Base-by-base conservation (phyloP, 2,797 vertebrate genomes). In the Anguilla pacifica region DNA sequence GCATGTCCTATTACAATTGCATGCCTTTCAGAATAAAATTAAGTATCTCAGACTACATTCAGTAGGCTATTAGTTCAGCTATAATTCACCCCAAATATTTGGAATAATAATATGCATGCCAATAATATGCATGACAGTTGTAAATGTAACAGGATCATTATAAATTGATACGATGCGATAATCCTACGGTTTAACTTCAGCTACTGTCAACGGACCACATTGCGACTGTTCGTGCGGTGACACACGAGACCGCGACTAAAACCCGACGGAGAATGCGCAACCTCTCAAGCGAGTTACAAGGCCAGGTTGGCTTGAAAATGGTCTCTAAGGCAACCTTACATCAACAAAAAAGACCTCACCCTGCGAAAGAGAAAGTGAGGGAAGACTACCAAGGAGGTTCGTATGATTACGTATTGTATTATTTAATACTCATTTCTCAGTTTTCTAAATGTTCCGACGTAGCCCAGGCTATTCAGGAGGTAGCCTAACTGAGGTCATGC, bases 321-420 rank as follows among this genome's bases (percentile, higher is more conserved):
- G 86, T 87, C 51, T 83, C 86, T 83, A 87, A 72, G 86, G 53
- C 49, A 84, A 84, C 86, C 86, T 11, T 51, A 74, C 61, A 70
- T 55, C 81, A 87, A 87, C 86, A 84, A 61, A 83, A 59, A 35
- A 10, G 17, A 49, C 86, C n/a, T 67, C 79, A n/a, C 61, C 22
- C 77, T 51, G 43, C 39, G 46, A 31, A 87, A n/a, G n/a, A 55
- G 49, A 53, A 31, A 83, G 28, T 19, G 25, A 43, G 35, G 43
- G 13, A 43, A 53, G 2, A 59, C 46, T 17, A 70, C 46, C 46
- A 79, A 72, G 74, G 39, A 43, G 74, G 74, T 79, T 43, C 11
- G 74, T 79, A 79, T 46, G 13, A 43, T 39, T 79, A 15, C 31
- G 39, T 39, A 43, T 79, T 79, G 22, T 22, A 79, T 19, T 79